Evolutionary conservation across 2,797 vertebrate genomes (phyloP), one percentile per base, ranked within the genome.

Genomic region (Clarias platycephalus): DNA sequence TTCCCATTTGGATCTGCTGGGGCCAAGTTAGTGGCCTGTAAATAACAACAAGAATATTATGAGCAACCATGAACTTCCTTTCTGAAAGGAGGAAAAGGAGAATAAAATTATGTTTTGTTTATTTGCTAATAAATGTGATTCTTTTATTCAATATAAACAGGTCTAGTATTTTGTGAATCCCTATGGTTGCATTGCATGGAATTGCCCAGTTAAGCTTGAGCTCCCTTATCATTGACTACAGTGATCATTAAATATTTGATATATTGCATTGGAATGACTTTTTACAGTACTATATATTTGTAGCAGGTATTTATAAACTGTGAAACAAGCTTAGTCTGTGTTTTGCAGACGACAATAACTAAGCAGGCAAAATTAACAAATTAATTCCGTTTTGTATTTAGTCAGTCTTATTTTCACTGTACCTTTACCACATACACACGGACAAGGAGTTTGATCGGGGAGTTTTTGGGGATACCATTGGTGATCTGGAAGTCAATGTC

Each of bases 1-100:
- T 98, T 99, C 76, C 97, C 97, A 1, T 96, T 98, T 0, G 95
- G 95, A 89, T 98, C 97, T 5, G 94, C 94, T 20, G 97, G 97
- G 83, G 97, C 93, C 91, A 99, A 91, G 87, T 93, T 95, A 12
- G 95, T 97, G 88, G 96, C 97, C 98, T 90, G 63, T 22, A 58
- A 80, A 62, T 5, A 76, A 40, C 31, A 77, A 37, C 10, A 75
- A 31, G 37, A 26, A n/a, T 37, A 82, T 44, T 57, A 72, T 79
- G 16, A 79, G 34, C 44, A 75, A 16, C 57, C 22, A 8, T 57
- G 8, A 26, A 49, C 5, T 49, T 82, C 49, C 40, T 53, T 18
- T 26, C 24, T 18, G 60, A 81, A 13, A 49, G 12, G 20, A 71
- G 49, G 2, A 49, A 71, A 40, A 24, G 0, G 9, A 63, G 10